Base-by-base conservation (phyloP, 2,888 invertebrate species). In the Lymantria dispar region DNA sequence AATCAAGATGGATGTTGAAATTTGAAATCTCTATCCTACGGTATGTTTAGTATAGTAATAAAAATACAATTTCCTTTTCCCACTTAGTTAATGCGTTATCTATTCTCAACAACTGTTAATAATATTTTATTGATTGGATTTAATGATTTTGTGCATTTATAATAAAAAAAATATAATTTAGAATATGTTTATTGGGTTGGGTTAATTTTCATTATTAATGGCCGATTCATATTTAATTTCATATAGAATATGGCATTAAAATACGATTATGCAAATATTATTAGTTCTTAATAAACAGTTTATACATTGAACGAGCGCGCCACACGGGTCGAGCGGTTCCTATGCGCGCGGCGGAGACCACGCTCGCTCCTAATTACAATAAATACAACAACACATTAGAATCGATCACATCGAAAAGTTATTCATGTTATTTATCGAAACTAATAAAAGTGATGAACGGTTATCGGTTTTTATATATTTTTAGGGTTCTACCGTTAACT, bases 391-490 rank as follows among this genome's bases (percentile, higher is more conserved):
- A 74, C 78, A 80, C 83, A 84, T 87, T 88, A 82, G 83, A 84
- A 87, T 87, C 85, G 88, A 88, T 90, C 88, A 88, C 81, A 83
- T 83, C 78, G 80, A 78, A 83, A 85, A 82, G 83, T 83, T 84
- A 83, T 81, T 83, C 77, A 68, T 80, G 76, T 87, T 83, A 89
- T 88, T 90, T 89, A 90, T 89, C 76, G 81, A 74, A 76, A 86
- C 89, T 81, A 89, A 90, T 90, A 89, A 87, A 87, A 76, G 75
- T 89, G 91, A 91, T 87, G 76, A 80, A 90, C 86, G 87, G 82
- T 85, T 86, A 89, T 87, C 78, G 82, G 76, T 54, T 70, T 64
- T 72, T 72, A 80, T 83, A 83, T 79, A 75, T 78, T 74, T 81
- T 80, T 83, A 63, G 67, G 67, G 67, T 66, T 67, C 69, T 50